phyloP scores from a whole-genome alignment of 1,140 invertebrate species.

The Odontomachus brunneus region DNA sequence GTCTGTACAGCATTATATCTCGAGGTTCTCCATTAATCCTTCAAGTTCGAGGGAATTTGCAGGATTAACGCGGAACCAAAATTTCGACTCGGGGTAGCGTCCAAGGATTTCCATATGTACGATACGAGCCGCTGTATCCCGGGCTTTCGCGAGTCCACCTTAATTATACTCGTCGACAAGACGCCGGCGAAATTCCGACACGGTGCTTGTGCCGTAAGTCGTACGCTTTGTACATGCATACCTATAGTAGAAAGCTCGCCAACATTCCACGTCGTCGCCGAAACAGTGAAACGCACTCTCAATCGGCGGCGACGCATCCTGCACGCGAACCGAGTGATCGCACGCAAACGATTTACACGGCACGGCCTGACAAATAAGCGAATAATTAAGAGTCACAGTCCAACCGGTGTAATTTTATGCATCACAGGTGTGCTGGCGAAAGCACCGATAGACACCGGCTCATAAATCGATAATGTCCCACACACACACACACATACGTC shows the following conservation, averaged over 20 bases:
- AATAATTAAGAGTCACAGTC: conserved; percentile 64
- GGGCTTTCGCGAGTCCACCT: conserved; percentile 65
- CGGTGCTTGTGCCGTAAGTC: conserved; percentile 70
- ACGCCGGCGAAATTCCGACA: conserved; percentile 74
- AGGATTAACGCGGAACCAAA: no score
- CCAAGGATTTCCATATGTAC: no score
- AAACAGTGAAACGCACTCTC: conserved; percentile 80
- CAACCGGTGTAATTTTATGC: conserved; percentile 58
- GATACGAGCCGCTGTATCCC: conserved; percentile 27
- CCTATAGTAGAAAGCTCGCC: conserved; percentile 50
- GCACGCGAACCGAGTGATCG: conserved; percentile 10
- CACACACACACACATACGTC: background rate
- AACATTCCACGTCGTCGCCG: conserved; percentile 69
- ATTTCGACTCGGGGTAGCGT: no score
- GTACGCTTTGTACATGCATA: conserved; percentile 47
- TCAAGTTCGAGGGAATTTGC: no score
- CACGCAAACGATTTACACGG: conserved; percentile 35
- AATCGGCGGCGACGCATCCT: conserved; percentile 17
- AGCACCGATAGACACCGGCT: background rate
- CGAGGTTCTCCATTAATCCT: no score
- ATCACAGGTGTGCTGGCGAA: conserved; percentile 45
- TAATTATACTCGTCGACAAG: conserved; percentile 77
- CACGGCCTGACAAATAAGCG: conserved; percentile 21
- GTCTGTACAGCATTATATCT: no score
- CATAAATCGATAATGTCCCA: background rate